phyloP scores from a whole-genome alignment of 2,888 invertebrate species.

The Gibbula magus region DNA sequence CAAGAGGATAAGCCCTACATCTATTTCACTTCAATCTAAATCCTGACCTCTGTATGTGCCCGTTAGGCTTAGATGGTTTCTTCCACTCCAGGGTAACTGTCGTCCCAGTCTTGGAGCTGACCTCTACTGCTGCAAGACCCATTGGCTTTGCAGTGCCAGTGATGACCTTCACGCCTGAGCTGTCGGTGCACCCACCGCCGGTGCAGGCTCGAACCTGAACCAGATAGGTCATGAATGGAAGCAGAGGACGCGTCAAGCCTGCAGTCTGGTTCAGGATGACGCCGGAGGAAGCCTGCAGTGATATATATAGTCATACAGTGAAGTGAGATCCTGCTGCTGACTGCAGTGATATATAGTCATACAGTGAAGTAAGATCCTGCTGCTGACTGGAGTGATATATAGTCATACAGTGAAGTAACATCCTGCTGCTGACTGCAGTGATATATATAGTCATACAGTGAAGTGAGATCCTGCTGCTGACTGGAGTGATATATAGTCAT shows the following conservation, averaged over 20 bases:
- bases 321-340: no score
- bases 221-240: conserved; percentile 59
- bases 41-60: conserved; percentile 59
- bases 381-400: no score
- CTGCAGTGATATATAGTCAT: no score
- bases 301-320: no score
- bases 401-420: no score
- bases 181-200: conserved; percentile 63
- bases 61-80: conserved; percentile 62
- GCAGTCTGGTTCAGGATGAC: conserved; percentile 51
- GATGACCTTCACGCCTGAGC: conserved; percentile 45
- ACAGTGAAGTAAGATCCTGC: no score
- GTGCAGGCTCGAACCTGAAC: conserved; percentile 64
- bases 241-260: conserved; percentile 48
- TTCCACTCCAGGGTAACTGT: conserved; percentile 59
- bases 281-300: conserved; percentile 37
- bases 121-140: conserved; percentile 55
- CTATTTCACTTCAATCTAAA: background rate
- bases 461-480: no score
- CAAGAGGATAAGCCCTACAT: no score
- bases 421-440: no score
- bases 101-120: conserved; percentile 51
- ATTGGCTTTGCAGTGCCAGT: conserved; percentile 61
- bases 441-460: no score
- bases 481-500: no score